Percentiles rank a stretch among this genome's conserved stretches.
phyloP scores from a whole-genome alignment of 1,140 invertebrate species.

The Drosophila athabasca region DNA sequence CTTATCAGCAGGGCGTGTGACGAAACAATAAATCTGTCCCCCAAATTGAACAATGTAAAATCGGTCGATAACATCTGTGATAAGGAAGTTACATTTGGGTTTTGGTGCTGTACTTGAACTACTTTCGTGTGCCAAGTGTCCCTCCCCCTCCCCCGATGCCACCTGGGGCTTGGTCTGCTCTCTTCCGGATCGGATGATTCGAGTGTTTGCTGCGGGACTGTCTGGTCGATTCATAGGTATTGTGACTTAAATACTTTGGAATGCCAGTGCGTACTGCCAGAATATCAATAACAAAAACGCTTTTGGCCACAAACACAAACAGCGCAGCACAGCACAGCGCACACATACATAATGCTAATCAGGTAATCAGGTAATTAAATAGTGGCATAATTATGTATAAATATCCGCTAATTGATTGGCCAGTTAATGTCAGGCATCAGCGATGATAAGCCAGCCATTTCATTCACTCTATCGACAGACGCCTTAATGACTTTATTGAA shows the following conservation, averaged over 20 bases:
- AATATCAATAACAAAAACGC: conserved; percentile 57
- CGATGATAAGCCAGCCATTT: conserved; percentile 48
- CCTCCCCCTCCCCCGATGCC: too few species aligned
- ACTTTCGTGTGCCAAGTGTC: conserved; percentile 25
- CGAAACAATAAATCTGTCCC: conserved; percentile 42
- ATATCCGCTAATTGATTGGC: conserved; percentile 70
- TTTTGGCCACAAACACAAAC: conserved; percentile 24
- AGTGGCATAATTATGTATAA: conserved; percentile 72
- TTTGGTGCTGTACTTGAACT: conserved; percentile 47
- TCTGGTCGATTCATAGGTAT: conserved; percentile 44
- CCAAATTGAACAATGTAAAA: conserved; percentile 58
- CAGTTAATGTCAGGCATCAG: conserved; percentile 46
- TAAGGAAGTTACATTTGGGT: conserved; percentile 54
- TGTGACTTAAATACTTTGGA: conserved; percentile 71
- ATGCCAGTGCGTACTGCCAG: conserved; percentile 52
- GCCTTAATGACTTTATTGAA: conserved; percentile 56
- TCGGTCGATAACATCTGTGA: conserved; percentile 36
- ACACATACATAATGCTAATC: conserved; percentile 40
- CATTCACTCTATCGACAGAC: conserved; percentile 19
- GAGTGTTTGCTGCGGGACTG: conserved; percentile 10
- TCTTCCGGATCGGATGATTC: conserved; percentile 24
- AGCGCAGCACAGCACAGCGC: background rate
- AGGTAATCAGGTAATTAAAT: conserved; percentile 59
- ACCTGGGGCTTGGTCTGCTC: too few species aligned
- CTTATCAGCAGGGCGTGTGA: conserved; percentile 20